These are phyloP conservation scores for Calameuta pallipes DNA, from an alignment of 2,888 invertebrate genomes.

Conservation along the genomic window DNA sequence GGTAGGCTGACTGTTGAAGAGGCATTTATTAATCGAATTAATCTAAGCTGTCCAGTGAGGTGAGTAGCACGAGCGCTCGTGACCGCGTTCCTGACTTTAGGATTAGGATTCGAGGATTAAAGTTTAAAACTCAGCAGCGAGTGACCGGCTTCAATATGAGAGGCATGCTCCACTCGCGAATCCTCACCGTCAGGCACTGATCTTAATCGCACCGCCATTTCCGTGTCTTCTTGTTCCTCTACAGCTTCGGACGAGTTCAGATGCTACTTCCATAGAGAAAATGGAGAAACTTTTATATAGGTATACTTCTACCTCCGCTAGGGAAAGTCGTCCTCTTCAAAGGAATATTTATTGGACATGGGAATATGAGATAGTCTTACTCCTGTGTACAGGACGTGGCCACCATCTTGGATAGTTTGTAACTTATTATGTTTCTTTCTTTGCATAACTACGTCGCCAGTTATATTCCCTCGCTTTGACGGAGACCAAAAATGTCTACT, in stretches of 20 bases:
- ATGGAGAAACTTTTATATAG: neutral
- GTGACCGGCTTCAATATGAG: conserved; percentile 21
- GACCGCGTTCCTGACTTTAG: conserved; percentile 55
- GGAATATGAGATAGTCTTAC: neutral
- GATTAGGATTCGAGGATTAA: conserved; percentile 50
- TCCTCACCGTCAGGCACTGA: neutral
- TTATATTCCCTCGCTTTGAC: neutral
- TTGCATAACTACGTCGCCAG: neutral
- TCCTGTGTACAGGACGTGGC: neutral
- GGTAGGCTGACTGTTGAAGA: conserved; percentile 9
- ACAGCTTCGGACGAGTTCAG: neutral
- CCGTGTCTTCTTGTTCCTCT: neutral
- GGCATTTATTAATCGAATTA: conserved; percentile 63
- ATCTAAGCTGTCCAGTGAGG: conserved; percentile 53
- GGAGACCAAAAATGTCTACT: neutral
- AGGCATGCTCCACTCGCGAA: neutral
- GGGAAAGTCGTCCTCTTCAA: conserved; percentile 22
- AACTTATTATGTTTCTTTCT: neutral
- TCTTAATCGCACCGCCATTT: neutral
- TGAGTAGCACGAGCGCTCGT: conserved; percentile 58
- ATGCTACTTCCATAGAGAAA: neutral
- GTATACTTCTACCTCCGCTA: neutral
- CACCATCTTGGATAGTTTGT: neutral
- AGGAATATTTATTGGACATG: neutral
- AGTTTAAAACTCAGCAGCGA: conserved; percentile 26